phyloP scores from a whole-genome alignment of 2,113 vertebrate species.

The Riparia riparia region DNA sequence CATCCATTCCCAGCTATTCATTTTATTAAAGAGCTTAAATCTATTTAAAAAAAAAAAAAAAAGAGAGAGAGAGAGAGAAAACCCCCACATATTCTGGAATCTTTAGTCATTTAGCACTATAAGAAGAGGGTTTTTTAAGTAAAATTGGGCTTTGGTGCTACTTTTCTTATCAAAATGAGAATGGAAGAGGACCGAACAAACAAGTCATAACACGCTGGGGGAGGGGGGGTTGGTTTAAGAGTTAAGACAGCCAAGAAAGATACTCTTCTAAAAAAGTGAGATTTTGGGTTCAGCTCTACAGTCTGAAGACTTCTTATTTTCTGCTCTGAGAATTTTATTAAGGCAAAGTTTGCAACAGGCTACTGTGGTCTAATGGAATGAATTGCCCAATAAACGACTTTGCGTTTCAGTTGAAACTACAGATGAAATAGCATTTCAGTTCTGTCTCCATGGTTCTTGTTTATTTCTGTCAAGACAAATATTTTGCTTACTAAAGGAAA shows the following conservation, averaged over 20 bases:
- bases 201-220: neutral
- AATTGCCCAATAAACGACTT: neutral
- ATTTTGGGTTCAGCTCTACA: neutral
- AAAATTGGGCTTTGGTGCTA: neutral
- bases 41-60: neutral
- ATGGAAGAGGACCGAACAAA: neutral
- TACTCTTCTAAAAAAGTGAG: neutral
- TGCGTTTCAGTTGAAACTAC: neutral
- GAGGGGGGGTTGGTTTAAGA: neutral
- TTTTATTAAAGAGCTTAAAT: neutral
- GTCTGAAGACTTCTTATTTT: neutral
- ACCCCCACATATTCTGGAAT: neutral
- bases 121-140: neutral
- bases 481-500: constrained; percentile 44
- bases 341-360: neutral
- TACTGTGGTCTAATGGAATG: neutral
- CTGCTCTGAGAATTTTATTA: neutral
- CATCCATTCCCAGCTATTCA: neutral
- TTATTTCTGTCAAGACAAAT: constrained; percentile 36
- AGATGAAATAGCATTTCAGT: neutral
- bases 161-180: neutral
- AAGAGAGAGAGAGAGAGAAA: neutral
- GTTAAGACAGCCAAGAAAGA: neutral
- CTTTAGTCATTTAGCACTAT: neutral
- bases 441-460: constrained; percentile 5